Evolutionary conservation across 2,797 vertebrate species (phyloP).

Genomic region (Nyctibius grandis): DNA sequence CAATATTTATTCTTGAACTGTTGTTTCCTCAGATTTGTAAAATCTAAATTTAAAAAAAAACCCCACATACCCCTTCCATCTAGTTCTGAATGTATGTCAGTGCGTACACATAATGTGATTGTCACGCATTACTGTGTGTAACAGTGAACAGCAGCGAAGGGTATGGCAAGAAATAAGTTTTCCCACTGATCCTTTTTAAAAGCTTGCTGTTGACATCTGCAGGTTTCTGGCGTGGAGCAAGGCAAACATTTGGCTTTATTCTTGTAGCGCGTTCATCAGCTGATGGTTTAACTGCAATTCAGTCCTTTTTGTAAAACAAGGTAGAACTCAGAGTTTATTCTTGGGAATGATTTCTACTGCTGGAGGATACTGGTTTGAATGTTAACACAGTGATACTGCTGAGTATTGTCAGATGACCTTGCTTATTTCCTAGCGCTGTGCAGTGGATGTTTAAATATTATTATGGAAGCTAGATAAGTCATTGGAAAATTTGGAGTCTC

Average conservation of each 20-base stretch:
- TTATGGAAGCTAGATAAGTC: neutral
- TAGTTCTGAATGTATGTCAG: neutral
- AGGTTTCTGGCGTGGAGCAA: neutral
- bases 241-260: neutral
- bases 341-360: neutral
- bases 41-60: neutral
- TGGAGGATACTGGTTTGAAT: neutral
- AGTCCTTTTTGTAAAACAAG: neutral
- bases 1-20: neutral
- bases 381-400: neutral
- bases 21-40: neutral
- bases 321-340: neutral
- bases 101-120: neutral
- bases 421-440: neutral
- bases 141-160: neutral
- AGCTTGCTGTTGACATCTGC: neutral
- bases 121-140: neutral
- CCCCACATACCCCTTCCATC: neutral
- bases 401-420: neutral
- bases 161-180: neutral
- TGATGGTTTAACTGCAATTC: neutral
- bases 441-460: neutral
- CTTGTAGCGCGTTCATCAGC: neutral
- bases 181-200: neutral
- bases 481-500: neutral